These are phyloP conservation scores for Macrobrachium rosenbergii DNA, from an alignment of 1,140 invertebrate genomes.

Conservation along the genomic window DNA sequence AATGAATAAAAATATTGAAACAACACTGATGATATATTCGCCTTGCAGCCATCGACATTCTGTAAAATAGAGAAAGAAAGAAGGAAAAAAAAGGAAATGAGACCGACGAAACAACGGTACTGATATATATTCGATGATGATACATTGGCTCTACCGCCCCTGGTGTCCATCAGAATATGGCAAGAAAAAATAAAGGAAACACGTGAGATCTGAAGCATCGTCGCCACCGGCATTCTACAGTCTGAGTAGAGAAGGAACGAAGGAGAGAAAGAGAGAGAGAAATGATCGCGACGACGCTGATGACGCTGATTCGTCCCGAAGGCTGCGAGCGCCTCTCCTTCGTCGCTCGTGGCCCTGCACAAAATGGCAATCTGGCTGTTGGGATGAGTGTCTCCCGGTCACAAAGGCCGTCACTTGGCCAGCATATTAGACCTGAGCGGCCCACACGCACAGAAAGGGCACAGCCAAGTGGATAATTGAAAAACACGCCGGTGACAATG, in stretches of 20 bases:
- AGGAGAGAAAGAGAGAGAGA: constrained; percentile 6
- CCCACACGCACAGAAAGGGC: constrained; percentile 61
- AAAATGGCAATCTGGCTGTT: constrained; percentile 55
- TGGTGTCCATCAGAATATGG: too few species aligned
- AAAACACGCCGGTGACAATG: constrained; percentile 58
- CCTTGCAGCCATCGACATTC: too few species aligned
- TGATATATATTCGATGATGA: too few species aligned
- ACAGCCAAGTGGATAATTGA: constrained; percentile 64
- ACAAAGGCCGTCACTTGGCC: constrained; percentile 55
- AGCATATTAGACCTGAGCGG: constrained; percentile 59
- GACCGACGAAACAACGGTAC: too few species aligned
- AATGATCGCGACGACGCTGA: neutral
- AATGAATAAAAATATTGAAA: too few species aligned
- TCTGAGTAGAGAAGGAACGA: neutral
- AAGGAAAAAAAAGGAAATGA: too few species aligned
- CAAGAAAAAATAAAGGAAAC: too few species aligned
- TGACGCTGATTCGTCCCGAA: constrained; percentile 9
- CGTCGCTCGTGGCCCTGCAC: constrained; percentile 33
- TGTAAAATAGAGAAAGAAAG: too few species aligned
- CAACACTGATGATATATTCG: too few species aligned
- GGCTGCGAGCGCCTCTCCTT: constrained; percentile 6
- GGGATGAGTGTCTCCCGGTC: constrained; percentile 51
- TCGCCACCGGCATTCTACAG: neutral
- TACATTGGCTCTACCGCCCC: too few species aligned
- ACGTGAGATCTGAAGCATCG: too few species aligned